A percentile compares a stretch with the other conserved stretches of the same genome.
These are phyloP conservation scores for Mythimna ferrago DNA, from an alignment of 2,888 invertebrate genomes.

Conservation along the genomic window DNA sequence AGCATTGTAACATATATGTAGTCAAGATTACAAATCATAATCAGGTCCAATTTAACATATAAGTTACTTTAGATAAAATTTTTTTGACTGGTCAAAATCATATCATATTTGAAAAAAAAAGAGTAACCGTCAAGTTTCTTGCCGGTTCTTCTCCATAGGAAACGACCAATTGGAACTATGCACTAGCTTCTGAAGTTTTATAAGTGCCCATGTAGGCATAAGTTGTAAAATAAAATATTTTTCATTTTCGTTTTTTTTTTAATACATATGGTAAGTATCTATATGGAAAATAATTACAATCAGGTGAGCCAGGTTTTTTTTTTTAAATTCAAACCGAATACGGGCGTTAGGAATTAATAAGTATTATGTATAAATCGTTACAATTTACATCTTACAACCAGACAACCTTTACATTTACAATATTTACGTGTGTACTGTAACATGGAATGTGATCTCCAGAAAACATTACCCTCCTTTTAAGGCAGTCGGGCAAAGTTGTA, in stretches of 20 bases:
- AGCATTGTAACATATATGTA: neutral
- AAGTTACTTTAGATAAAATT: neutral
- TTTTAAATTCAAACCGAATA: constrained; percentile 29
- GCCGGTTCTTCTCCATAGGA: too few relatives aligned
- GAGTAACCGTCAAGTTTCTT: too few relatives aligned
- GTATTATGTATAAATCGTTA: constrained; percentile 33
- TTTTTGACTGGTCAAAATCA: too few relatives aligned
- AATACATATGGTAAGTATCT: too few relatives aligned
- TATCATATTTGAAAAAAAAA: too few relatives aligned
- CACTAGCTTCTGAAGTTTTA: too few relatives aligned
- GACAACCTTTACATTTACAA: constrained; percentile 58
- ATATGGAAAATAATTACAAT: too few relatives aligned
- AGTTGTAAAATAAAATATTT: too few relatives aligned
- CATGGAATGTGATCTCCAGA: constrained; percentile 45
- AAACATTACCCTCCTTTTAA: too few relatives aligned
- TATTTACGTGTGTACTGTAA: constrained; percentile 40
- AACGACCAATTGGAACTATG: too few relatives aligned
- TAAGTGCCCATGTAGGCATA: too few relatives aligned
- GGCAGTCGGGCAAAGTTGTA: neutral
- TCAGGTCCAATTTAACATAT: neutral
- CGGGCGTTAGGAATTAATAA: constrained; percentile 46
- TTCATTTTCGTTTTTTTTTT: too few relatives aligned
- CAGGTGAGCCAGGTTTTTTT: neutral
- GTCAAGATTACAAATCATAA: neutral
- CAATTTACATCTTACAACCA: constrained; percentile 57